A percentile compares a stretch with the other conserved stretches of the same genome.
These are phyloP conservation scores for Pissodes strobi DNA, from an alignment of 1,140 invertebrate species.

Conservation along the genomic window DNA sequence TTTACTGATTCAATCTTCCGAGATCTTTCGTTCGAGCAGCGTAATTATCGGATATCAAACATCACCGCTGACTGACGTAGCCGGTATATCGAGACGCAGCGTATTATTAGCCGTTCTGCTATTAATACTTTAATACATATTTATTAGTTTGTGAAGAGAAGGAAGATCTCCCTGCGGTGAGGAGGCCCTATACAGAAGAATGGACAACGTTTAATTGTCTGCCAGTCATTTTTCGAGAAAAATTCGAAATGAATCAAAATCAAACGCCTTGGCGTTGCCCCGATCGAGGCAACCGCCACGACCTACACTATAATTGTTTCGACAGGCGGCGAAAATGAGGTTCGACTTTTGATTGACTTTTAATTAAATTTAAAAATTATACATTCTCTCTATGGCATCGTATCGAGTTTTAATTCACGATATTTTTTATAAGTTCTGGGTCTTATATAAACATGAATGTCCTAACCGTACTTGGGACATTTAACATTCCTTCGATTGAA, in stretches of 20 bases:
- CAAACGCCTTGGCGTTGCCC: slow-evolving; percentile 6
- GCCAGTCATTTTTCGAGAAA: slow-evolving; percentile 32
- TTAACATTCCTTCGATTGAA: too few relatives aligned
- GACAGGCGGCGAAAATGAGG: neutral
- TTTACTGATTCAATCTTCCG: too few relatives aligned
- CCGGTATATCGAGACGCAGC: slow-evolving; percentile 30
- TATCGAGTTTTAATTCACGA: too few relatives aligned
- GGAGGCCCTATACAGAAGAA: slow-evolving; percentile 24
- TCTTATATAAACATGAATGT: too few relatives aligned
- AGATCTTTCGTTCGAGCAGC: slow-evolving; percentile 18
- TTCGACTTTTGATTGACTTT: slow-evolving; percentile 24
- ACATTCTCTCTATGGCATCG: too few relatives aligned
- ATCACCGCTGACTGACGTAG: slow-evolving; percentile 22
- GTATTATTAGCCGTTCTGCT: slow-evolving; percentile 37
- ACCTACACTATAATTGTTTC: slow-evolving; percentile 19
- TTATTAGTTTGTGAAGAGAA: slow-evolving; percentile 38
- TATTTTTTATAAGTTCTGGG: too few relatives aligned
- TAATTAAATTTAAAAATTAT: slow-evolving; percentile 21
- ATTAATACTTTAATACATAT: slow-evolving; percentile 40
- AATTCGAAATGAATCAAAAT: slow-evolving; percentile 30
- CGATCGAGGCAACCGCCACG: neutral
- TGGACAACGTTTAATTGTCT: slow-evolving; percentile 37
- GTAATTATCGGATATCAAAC: slow-evolving; percentile 26
- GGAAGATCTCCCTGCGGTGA: slow-evolving; percentile 22
- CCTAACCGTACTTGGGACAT: too few relatives aligned